Conservation (phyloP, 2,888 invertebrate genomes). For the Mesorhabditis spiculigera region DNA sequence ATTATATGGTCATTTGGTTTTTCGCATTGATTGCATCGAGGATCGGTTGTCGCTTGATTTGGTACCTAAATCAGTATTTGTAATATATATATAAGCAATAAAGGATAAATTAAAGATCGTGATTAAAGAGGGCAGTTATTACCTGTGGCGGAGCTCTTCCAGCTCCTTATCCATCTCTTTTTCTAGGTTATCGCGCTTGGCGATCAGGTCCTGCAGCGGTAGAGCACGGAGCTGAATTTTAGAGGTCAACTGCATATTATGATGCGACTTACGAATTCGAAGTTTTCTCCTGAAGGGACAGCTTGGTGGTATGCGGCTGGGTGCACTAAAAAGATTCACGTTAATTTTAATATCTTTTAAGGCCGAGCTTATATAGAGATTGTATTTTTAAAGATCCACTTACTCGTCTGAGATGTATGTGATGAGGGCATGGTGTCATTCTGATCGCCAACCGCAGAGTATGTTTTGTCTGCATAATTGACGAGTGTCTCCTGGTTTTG, state of each 20-base stretch:
- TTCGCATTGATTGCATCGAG: conserved; percentile 4
- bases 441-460: not conserved
- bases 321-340: not conserved
- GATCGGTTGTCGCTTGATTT: conserved; percentile 2
- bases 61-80: not conserved
- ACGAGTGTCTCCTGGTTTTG: not conserved
- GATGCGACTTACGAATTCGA: conserved; percentile 3
- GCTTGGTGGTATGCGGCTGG: not conserved
- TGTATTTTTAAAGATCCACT: not conserved
- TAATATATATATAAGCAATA: no score
- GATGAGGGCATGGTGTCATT: not conserved
- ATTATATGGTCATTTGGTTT: no score
- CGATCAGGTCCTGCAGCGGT: conserved; percentile 84
- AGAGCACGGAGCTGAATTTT: conserved; percentile 77
- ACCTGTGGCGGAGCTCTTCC: conserved; percentile 31
- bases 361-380: not conserved
- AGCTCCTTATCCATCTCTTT: conserved; percentile 98
- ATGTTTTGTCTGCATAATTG: not conserved
- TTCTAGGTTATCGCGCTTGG: conserved; percentile 84
- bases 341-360: not conserved
- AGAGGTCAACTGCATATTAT: not conserved
- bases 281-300: not conserved
- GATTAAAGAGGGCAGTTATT: not conserved
- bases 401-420: not conserved
- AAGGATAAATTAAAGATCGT: no score